Conservation (phyloP, 2,888 invertebrate species). For the Hetaerina titia region DNA sequence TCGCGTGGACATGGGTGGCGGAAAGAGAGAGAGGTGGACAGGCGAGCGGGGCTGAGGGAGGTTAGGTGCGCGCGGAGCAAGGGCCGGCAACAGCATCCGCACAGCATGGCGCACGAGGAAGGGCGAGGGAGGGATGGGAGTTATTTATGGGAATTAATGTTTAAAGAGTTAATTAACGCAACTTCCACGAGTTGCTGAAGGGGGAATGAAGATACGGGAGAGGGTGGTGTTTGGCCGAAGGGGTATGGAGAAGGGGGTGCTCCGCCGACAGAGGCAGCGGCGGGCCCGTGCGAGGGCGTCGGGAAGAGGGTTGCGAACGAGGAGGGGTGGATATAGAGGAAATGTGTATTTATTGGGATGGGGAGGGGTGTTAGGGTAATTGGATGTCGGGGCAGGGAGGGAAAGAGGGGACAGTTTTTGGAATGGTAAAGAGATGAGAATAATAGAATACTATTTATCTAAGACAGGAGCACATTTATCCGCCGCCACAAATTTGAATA, state of each 20-base stretch:
- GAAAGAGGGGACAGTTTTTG: background rate
- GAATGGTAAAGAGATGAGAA: background rate
- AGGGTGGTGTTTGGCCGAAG: background rate
- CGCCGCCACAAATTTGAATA: constrained; percentile 11
- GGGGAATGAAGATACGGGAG: background rate
- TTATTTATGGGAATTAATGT: constrained; percentile 66
- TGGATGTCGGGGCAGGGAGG: background rate
- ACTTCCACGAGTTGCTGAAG: constrained; percentile 63
- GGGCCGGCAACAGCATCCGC: background rate
- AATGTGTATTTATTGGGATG: constrained; percentile 19
- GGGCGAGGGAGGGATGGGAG: background rate
- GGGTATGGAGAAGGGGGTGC: background rate
- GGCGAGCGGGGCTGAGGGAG: too few species aligned
- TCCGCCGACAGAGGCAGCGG: background rate
- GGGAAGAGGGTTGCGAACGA: background rate
- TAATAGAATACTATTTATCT: constrained; percentile 16
- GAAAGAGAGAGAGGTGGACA: background rate
- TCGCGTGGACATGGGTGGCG: background rate
- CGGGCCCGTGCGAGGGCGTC: background rate
- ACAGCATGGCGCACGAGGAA: constrained; percentile 3
- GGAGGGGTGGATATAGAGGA: background rate
- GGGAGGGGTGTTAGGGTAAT: background rate
- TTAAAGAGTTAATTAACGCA: constrained; percentile 65
- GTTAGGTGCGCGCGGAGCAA: background rate
- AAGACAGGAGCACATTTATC: background rate